Percentiles rank a stretch among this genome's conserved stretches.
phyloP scores from a whole-genome alignment of 1,140 invertebrate species.

The Pogonus chalceus region DNA sequence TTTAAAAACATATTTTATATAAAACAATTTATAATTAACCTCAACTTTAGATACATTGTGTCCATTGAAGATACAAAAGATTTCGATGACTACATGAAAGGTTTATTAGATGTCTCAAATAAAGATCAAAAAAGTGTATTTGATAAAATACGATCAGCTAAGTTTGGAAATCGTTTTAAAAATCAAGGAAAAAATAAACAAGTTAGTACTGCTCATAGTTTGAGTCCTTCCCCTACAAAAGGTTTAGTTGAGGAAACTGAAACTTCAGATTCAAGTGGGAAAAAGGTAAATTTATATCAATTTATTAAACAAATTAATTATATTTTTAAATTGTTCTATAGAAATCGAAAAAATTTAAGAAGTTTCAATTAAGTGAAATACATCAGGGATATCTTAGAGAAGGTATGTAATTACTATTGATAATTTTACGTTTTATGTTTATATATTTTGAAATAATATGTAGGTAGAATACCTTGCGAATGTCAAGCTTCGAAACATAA shows the following conservation, averaged over 20 bases:
- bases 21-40: background rate
- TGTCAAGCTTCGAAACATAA: constrained; percentile 88
- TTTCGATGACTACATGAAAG: constrained; percentile 58
- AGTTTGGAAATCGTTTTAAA: constrained; percentile 25
- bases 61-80: constrained; percentile 53
- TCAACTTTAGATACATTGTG: constrained; percentile 43
- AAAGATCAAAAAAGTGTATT: constrained; percentile 54
- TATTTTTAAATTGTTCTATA: constrained; percentile 45
- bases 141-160: constrained; percentile 46
- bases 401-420: constrained; percentile 13
- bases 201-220: no score
- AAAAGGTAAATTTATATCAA: constrained; percentile 60
- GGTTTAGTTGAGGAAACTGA: constrained; percentile 32
- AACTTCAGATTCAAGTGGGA: constrained; percentile 36
- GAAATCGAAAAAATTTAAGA: constrained; percentile 11
- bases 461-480: constrained; percentile 76
- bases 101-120: constrained; percentile 52
- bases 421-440: constrained; percentile 16
- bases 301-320: constrained; percentile 60
- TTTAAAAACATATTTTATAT: constrained; percentile 18
- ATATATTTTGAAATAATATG: constrained; percentile 19
- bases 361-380: constrained; percentile 11
- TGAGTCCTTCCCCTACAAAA: constrained; percentile 23
- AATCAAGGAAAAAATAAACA: constrained; percentile 23
- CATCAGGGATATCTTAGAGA: constrained; percentile 13